Conservation (phyloP, 2,888 invertebrate species). For the Netelia fuscicornis region DNA sequence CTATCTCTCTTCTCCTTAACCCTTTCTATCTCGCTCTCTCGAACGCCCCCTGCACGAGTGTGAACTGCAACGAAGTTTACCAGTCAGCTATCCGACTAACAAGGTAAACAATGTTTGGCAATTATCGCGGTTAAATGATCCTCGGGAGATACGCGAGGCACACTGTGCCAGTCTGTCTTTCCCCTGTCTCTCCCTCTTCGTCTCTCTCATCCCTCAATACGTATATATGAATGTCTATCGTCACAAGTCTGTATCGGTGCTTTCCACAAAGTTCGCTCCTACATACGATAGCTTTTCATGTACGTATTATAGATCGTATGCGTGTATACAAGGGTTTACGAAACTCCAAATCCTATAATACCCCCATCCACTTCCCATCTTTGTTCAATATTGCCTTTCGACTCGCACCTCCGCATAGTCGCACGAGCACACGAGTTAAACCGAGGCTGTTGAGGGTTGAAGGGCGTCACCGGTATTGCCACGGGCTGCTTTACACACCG, state of each 20-base stretch:
- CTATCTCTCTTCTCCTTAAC: conserved; percentile 21
- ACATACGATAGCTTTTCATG: conserved; percentile 17
- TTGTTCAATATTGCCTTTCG: conserved; percentile 7
- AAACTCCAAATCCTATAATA: not conserved
- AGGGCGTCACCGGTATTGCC: not conserved
- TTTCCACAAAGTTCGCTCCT: conserved; percentile 1
- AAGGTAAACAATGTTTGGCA: conserved; percentile 84
- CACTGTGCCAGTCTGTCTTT: conserved; percentile 5
- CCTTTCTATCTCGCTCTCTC: conserved; percentile 32
- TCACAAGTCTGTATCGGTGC: not conserved
- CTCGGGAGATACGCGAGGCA: conserved; percentile 71
- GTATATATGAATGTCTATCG: not conserved
- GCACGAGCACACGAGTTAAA: not conserved
- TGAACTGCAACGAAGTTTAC: conserved; percentile 76
- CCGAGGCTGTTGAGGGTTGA: not conserved
- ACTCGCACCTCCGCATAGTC: not conserved
- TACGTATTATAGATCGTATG: conserved; percentile 23
- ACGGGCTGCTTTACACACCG: not conserved
- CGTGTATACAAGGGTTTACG: not conserved
- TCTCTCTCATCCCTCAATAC: not conserved
- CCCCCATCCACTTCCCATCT: not conserved
- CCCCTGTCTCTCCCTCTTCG: not conserved
- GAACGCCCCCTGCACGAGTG: conserved; percentile 28
- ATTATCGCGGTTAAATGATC: conserved; percentile 83
- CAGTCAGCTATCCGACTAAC: conserved; percentile 80